phyloP scores from a whole-genome alignment of 2,888 invertebrate genomes.

The Heliconius ethilla region DNA sequence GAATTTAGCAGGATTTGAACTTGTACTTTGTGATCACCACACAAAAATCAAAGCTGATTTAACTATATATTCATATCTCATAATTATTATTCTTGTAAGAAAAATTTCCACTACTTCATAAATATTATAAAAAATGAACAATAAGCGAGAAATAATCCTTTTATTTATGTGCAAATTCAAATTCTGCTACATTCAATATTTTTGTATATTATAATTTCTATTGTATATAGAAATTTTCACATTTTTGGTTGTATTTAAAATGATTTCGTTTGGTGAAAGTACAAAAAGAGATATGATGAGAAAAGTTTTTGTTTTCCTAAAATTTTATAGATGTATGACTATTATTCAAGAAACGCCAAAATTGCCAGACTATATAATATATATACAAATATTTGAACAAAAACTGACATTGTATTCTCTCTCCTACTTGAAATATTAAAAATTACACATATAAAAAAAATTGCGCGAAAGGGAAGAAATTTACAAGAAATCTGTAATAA shows the following conservation, averaged over 20 bases:
- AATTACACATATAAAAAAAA: not conserved
- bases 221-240: too few species aligned
- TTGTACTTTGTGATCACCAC: too few species aligned
- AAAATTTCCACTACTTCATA: not conserved
- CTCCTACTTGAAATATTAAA: not conserved
- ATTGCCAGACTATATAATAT: not conserved
- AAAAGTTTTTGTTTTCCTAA: not conserved
- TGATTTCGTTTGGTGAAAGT: too few species aligned
- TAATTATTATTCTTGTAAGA: too few species aligned
- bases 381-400: not conserved
- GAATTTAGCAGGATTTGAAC: too few species aligned
- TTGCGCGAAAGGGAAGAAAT: not conserved
- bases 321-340: not conserved
- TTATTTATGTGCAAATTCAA: too few species aligned
- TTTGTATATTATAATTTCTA: too few species aligned
- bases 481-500: not conserved
- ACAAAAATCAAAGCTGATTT: too few species aligned
- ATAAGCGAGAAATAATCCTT: not conserved
- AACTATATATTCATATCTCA: too few species aligned
- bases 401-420: not conserved
- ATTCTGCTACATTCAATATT: too few species aligned
- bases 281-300: not conserved
- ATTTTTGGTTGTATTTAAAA: too few species aligned
- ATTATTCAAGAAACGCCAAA: not conserved
- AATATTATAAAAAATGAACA: not conserved